These are phyloP conservation scores for Phaethon lepturus DNA, from an alignment of 2,113 vertebrate genomes.

Conservation along the genomic window DNA sequence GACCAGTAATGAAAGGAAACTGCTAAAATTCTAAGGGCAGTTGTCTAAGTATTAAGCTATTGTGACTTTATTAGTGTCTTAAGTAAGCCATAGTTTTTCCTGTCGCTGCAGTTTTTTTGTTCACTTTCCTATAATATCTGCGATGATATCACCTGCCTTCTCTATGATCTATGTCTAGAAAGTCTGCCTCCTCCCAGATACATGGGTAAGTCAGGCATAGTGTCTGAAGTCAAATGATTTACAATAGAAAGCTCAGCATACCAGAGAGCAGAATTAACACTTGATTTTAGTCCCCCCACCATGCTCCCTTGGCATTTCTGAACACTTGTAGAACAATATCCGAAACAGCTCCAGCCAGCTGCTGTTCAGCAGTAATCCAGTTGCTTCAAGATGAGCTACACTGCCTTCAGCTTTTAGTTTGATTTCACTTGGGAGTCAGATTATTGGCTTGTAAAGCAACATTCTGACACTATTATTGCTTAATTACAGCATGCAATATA, in stretches of 20 bases:
- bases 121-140: not conserved
- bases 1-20: not conserved
- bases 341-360: slow-evolving; percentile 20
- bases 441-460: slow-evolving; percentile 60
- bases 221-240: not conserved
- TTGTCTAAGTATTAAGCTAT: not conserved
- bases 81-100: not conserved
- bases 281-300: not conserved
- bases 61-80: not conserved
- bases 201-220: not conserved
- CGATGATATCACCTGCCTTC: not conserved
- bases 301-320: not conserved
- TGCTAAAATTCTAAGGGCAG: not conserved
- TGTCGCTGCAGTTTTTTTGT: not conserved
- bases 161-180: not conserved
- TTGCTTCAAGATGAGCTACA: slow-evolving; percentile 25
- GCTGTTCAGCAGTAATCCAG: slow-evolving; percentile 18
- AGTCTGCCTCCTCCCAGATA: not conserved
- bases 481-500: slow-evolving; percentile 26
- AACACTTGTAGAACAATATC: slow-evolving; percentile 8
- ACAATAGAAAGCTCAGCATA: not conserved
- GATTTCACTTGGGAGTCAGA: slow-evolving; percentile 52
- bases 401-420: slow-evolving; percentile 50
- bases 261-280: not conserved
- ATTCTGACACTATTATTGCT: slow-evolving; percentile 46